Evolutionary conservation across 2,113 vertebrate species (phyloP), one percentile per base, ranked within the genome.

Genomic region (Bos indicus): DNA sequence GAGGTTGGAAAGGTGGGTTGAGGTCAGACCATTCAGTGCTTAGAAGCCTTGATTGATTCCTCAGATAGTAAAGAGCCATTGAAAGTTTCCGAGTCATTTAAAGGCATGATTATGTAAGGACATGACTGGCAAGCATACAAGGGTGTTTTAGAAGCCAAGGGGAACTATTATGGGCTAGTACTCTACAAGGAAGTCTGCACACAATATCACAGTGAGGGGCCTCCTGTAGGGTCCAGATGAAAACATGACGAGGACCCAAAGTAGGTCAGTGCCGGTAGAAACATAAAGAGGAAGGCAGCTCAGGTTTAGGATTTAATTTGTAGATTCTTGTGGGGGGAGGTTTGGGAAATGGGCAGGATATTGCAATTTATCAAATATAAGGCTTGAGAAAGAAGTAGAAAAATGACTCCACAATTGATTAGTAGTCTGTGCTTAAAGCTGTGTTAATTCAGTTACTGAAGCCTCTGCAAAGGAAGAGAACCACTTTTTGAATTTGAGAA

Each of bases 321-420:
- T 46, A 80, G 33, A 21, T 86, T 51, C 87, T 8, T 71, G 1
- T 1, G 1, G 14, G 14, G 0, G 6, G 19, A 8, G 36, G 1
- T 1, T 2, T 28, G 23, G 14, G 19, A 25, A 56, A 83, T 56
- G 33, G 28, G n/a, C 0, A 40, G 43, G 13, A 28, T 36, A 90
- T 87, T 30, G 6, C 23, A 26, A 4, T 46, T 51, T 46, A 83
- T 43, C 33, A n/a, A 46, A 26, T 13, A 2, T 30, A 64, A 48
- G 40, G 13, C 6, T 67, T 46, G 30, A 81, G 78, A 59, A 43
- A 17, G 52, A 82, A 77, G 40, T 59, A 56, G 67, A 56, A 77
- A 77, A 84, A 80, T 43, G 52, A 91, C 19, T 93, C 52, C 7
- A 33, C 64, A 86, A 88, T n/a, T 28, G 92, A 88, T 85, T 52